A percentile compares a stretch with the other conserved stretches of the same genome.
phyloP scores from a whole-genome alignment of 2,888 invertebrate species.

The Chouioia cunea region DNA sequence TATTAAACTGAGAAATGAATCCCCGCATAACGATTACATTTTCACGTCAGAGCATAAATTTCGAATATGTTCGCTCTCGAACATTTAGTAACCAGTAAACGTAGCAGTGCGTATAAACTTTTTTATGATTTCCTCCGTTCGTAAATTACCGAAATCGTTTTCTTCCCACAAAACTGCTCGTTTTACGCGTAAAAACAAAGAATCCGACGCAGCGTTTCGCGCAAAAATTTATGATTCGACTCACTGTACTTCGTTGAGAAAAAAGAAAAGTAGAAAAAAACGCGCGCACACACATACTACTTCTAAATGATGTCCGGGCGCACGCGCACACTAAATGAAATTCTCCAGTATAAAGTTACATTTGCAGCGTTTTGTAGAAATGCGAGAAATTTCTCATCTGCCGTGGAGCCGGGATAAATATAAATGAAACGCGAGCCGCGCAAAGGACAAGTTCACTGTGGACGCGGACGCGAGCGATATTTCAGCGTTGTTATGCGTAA shows the following conservation, averaged over 20 bases:
- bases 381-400: constrained; percentile 6
- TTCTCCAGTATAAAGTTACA: not conserved
- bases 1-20: too few species aligned
- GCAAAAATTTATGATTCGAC: constrained; percentile 17
- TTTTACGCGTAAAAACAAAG: constrained; percentile 2
- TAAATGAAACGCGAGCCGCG: constrained; percentile 28
- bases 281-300: not conserved
- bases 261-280: constrained; percentile 10
- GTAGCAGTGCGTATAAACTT: not conserved
- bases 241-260: not conserved
- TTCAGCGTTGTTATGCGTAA: constrained; percentile 34
- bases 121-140: constrained; percentile 31
- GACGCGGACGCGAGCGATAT: constrained; percentile 39
- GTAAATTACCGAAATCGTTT: constrained; percentile 24
- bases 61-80: not conserved
- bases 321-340: not conserved
- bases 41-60: too few species aligned
- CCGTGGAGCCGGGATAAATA: constrained; percentile 1
- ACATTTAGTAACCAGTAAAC: constrained; percentile 5
- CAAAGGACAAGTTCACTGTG: constrained; percentile 37
- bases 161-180: constrained; percentile 2
- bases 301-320: not conserved
- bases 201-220: not conserved
- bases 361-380: not conserved
- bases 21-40: too few species aligned